A percentile compares a stretch with the other conserved stretches of the same genome.
These are phyloP conservation scores for Bubo blakistoni DNA, from an alignment of 2,113 vertebrate species.

Conservation along the genomic window DNA sequence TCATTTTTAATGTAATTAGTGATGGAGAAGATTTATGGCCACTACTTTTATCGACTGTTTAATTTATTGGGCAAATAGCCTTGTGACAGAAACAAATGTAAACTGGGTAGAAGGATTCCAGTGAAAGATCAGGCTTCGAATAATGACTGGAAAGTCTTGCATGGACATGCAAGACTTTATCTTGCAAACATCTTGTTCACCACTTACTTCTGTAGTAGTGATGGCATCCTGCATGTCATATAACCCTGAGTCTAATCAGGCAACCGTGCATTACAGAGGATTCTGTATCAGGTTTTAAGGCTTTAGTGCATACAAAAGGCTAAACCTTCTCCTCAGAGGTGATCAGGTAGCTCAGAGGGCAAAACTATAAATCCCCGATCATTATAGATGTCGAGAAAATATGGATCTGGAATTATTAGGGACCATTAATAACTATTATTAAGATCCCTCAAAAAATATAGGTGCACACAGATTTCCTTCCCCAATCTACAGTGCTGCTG, in stretches of 20 bases:
- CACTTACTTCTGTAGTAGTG: not conserved
- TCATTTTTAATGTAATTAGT: not conserved
- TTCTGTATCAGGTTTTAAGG: not conserved
- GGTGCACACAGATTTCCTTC: not conserved
- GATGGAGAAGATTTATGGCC: not conserved
- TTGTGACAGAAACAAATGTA: not conserved
- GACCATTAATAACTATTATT: not conserved
- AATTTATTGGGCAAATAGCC: not conserved
- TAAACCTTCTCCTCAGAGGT: not conserved
- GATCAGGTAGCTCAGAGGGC: not conserved
- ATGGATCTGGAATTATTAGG: not conserved
- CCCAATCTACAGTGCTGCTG: not conserved
- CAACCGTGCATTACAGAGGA: not conserved
- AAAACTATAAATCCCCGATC: not conserved
- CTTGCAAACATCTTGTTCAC: not conserved
- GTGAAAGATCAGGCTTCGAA: not conserved
- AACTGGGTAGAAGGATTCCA: not conserved
- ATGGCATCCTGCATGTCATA: not conserved
- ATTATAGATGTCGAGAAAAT: not conserved
- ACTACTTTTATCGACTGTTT: not conserved
- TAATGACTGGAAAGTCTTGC: not conserved
- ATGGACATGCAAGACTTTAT: not conserved
- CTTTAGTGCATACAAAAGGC: not conserved
- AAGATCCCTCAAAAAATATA: not conserved
- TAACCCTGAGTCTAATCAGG: not conserved